phyloP scores from a whole-genome alignment of 2,797 vertebrate genomes.

The Pipistrellus nathusii region DNA sequence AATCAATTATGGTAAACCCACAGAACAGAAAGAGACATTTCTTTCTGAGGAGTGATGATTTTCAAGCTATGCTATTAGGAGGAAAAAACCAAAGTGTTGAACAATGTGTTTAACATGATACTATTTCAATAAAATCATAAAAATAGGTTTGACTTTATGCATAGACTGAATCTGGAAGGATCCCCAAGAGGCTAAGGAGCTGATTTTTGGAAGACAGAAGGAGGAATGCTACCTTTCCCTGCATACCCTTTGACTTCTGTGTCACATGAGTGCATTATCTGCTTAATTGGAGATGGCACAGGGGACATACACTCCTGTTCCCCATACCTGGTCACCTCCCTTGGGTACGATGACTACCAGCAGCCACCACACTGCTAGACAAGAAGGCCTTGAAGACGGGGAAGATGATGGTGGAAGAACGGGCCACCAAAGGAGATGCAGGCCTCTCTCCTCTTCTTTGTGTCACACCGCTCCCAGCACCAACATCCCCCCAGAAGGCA shows the following conservation, averaged over 20 bases:
- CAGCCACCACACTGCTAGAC: neutral
- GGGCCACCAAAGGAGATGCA: neutral
- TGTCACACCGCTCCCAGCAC: rapidly evolving
- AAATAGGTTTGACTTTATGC: neutral
- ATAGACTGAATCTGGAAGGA: neutral
- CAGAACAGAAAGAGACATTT: neutral
- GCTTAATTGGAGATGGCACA: neutral
- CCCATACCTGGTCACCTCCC: neutral
- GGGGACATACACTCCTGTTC: neutral
- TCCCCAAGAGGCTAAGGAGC: neutral
- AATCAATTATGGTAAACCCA: neutral
- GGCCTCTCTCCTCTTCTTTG: neutral
- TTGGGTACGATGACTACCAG: neutral
- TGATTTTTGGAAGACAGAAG: neutral
- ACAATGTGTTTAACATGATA: neutral
- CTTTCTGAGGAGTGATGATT: neutral
- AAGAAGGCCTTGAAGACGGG: neutral
- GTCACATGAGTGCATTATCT: neutral
- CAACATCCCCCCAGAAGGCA: neutral
- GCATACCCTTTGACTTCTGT: neutral
- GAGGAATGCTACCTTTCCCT: neutral
- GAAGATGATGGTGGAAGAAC: neutral
- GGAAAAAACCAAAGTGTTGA: neutral
- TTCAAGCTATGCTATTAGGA: neutral
- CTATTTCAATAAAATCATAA: neutral